Percentiles rank a stretch among this genome's conserved stretches.
These are phyloP conservation scores for Drosophila atroscutellata DNA, from an alignment of 2,888 invertebrate genomes.

Conservation along the genomic window DNA sequence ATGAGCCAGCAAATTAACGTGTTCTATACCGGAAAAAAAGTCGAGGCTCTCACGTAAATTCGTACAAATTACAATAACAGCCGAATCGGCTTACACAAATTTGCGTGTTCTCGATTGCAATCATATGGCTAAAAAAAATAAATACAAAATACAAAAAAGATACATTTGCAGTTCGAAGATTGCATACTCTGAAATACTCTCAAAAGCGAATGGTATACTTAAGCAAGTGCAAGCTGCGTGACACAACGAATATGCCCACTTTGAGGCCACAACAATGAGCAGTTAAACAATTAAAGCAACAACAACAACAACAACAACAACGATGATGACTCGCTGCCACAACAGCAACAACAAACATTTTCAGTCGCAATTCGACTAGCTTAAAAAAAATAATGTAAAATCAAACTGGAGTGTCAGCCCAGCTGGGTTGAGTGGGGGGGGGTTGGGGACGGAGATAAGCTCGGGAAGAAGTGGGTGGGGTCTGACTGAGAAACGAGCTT, in stretches of 20 bases:
- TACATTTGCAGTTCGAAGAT: not conserved
- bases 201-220: not conserved
- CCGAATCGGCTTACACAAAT: constrained; percentile 46
- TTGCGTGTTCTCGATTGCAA: constrained; percentile 65
- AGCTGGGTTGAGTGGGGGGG: too few species aligned
- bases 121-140: constrained; percentile 11
- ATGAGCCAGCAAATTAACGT: constrained; percentile 72
- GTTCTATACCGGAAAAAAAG: constrained; percentile 73
- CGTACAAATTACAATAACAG: constrained; percentile 43
- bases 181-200: constrained; percentile 1
- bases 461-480: not conserved
- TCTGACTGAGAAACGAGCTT: constrained; percentile 58
- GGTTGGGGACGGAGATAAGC: not conserved
- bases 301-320: constrained; percentile 31
- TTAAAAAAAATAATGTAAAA: constrained; percentile 6
- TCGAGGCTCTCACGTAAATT: constrained; percentile 51
- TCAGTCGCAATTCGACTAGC: constrained; percentile 33
- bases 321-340: constrained; percentile 57
- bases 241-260: not conserved
- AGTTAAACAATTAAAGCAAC: constrained; percentile 63
- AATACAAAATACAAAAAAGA: not conserved
- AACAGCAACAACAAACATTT: constrained; percentile 25
- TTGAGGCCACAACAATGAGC: constrained; percentile 30
- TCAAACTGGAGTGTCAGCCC: constrained; percentile 9
- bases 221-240: not conserved